Evolutionary conservation across 35 echinoderm and acorn worm species (phyloP).

Genomic region (Apostichopus japonicus): DNA sequence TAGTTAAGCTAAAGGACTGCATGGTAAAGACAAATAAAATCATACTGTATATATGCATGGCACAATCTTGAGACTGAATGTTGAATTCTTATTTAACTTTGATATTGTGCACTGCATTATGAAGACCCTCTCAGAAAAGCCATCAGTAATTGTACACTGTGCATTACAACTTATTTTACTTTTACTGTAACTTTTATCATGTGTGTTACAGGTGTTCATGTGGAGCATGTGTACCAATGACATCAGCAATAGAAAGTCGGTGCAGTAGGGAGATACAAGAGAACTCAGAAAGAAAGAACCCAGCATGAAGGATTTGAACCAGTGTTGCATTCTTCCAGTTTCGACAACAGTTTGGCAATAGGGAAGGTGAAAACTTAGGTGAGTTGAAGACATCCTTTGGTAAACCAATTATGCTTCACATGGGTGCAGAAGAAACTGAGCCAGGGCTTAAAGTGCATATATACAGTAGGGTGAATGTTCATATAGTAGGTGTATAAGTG

Average conservation of each 20-base stretch:
- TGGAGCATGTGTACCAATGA: neutral
- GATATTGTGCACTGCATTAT: too few species aligned
- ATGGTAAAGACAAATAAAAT: too few species aligned
- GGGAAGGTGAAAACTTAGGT: neutral
- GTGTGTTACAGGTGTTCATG: constrained; percentile 3
- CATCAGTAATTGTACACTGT: too few species aligned
- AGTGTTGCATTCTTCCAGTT: constrained; percentile 28
- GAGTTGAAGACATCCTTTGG: neutral
- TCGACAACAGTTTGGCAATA: constrained; percentile 27
- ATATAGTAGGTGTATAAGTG: too few species aligned
- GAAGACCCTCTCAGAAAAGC: too few species aligned
- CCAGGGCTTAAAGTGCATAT: neutral
- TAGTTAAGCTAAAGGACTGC: too few species aligned
- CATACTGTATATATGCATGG: too few species aligned
- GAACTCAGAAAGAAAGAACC: neutral
- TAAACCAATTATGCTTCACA: neutral
- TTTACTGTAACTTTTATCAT: neutral
- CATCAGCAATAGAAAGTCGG: neutral
- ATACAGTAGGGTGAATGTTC: neutral
- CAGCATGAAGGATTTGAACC: constrained; percentile 1
- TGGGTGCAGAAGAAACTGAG: neutral
- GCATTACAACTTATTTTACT: neutral
- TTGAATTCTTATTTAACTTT: too few species aligned
- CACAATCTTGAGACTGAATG: too few species aligned
- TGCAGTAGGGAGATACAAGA: constrained; percentile 2